Percentiles rank a stretch among this genome's conserved stretches.
Conservation (phyloP, 2,888 invertebrate species). For the Leptinotarsa peninsularis region DNA sequence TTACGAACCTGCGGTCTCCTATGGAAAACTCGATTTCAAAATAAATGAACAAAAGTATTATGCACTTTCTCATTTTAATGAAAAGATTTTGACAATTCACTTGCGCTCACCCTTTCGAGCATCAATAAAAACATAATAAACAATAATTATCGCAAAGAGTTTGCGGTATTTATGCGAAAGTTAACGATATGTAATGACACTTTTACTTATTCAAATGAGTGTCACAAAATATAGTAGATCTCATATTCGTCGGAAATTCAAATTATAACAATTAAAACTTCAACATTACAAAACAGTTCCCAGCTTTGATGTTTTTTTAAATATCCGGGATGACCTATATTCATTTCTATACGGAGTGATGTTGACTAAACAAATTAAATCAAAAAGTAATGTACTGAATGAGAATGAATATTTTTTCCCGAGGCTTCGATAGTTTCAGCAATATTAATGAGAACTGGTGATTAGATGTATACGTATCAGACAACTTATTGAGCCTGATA, state of each 20-base stretch:
- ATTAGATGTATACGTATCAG: too few species aligned
- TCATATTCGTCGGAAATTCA: conserved; percentile 28
- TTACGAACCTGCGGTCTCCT: conserved; percentile 2
- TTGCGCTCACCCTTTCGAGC: not conserved
- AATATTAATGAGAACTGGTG: too few species aligned
- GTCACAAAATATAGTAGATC: not conserved
- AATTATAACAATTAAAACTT: conserved; percentile 33
- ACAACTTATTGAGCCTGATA: too few species aligned
- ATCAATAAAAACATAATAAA: not conserved
- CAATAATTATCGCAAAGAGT: not conserved
- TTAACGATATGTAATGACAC: conserved; percentile 6
- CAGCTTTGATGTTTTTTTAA: not conserved
- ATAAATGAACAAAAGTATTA: not conserved
- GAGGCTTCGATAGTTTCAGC: too few species aligned
- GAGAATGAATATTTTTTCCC: too few species aligned
- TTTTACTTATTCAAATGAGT: conserved; percentile 25
- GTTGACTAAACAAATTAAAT: too few species aligned
- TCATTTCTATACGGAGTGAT: conserved; percentile 3
- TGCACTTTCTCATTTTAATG: conserved; percentile 4
- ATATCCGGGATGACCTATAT: conserved; percentile 5
- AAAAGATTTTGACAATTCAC: not conserved
- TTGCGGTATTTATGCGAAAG: conserved; percentile 10
- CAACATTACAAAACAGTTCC: conserved; percentile 1
- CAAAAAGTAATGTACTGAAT: too few species aligned
- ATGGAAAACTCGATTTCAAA: not conserved